Conservation (phyloP, 2,113 vertebrate species). For the Pituophis catenifer region DNA sequence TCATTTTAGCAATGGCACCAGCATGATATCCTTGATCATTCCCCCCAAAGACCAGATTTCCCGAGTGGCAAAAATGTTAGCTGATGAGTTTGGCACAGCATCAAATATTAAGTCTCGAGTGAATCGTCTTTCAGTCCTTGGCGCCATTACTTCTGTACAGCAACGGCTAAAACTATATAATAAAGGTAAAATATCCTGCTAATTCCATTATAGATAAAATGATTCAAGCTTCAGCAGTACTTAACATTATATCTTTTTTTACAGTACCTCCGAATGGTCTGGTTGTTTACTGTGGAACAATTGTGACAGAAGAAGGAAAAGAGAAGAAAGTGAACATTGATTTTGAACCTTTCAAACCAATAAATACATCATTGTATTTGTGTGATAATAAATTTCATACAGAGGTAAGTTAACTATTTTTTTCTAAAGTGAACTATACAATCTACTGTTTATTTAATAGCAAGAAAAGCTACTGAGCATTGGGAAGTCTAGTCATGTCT, state of each 20-base stretch:
- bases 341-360: constrained; percentile 99
- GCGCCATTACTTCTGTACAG: constrained; percentile 99
- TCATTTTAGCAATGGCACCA: constrained; percentile 92
- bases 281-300: constrained; percentile 99
- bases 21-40: constrained; percentile 99
- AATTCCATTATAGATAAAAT: not conserved
- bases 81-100: constrained; percentile 97
- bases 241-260: constrained; percentile 52
- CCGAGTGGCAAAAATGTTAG: constrained; percentile 99
- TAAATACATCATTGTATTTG: constrained; percentile 98
- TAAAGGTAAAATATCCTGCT: constrained; percentile 82
- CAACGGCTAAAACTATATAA: constrained; percentile 99
- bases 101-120: constrained; percentile 99
- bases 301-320: constrained; percentile 99
- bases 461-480: not conserved
- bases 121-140: constrained; percentile 97
- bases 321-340: constrained; percentile 99
- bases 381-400: constrained; percentile 99
- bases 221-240: not conserved
- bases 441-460: not conserved
- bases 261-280: constrained; percentile 98
- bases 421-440: not conserved
- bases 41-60: constrained; percentile 99
- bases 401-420: constrained; percentile 78
- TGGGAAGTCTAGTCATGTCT: not conserved